Evolutionary conservation across 2,797 vertebrate species (phyloP).

Genomic region (Furcifer pardalis): DNA sequence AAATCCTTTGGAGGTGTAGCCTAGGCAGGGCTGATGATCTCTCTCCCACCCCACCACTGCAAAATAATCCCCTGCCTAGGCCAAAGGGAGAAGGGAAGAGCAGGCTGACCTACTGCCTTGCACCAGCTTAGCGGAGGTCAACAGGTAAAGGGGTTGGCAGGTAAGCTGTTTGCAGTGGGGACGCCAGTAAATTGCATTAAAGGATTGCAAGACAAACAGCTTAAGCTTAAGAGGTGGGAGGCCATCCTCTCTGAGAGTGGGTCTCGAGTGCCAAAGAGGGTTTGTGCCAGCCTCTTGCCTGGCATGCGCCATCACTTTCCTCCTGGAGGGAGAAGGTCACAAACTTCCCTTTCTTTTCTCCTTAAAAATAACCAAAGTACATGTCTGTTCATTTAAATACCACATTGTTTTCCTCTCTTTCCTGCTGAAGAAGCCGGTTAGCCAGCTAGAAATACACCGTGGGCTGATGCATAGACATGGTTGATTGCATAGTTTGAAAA

Average conservation of each 20-base stretch:
- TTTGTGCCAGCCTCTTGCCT: neutral
- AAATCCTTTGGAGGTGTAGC: neutral
- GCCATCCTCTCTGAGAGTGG: neutral
- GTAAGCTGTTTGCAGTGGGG: constrained; percentile 19
- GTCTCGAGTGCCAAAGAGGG: neutral
- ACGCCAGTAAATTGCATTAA: constrained; percentile 28
- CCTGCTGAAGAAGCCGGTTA: neutral
- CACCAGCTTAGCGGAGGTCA: neutral
- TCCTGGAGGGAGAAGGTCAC: no score
- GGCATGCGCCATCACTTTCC: neutral
- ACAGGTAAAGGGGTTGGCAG: constrained; percentile 22
- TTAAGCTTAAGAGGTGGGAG: neutral
- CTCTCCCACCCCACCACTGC: neutral
- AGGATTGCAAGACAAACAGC: constrained; percentile 8
- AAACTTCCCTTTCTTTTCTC: no score
- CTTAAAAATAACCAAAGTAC: neutral
- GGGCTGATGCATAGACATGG: no score
- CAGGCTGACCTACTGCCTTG: neutral
- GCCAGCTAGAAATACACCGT: neutral
- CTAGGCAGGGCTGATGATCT: neutral
- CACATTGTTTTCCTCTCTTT: no score
- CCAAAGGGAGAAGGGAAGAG: neutral
- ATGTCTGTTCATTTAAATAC: neutral
- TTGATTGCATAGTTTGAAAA: no score
- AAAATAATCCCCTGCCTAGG: neutral